These are phyloP conservation scores for Zaprionus camerounensis DNA, from an alignment of 1,140 invertebrate species.

Conservation along the genomic window DNA sequence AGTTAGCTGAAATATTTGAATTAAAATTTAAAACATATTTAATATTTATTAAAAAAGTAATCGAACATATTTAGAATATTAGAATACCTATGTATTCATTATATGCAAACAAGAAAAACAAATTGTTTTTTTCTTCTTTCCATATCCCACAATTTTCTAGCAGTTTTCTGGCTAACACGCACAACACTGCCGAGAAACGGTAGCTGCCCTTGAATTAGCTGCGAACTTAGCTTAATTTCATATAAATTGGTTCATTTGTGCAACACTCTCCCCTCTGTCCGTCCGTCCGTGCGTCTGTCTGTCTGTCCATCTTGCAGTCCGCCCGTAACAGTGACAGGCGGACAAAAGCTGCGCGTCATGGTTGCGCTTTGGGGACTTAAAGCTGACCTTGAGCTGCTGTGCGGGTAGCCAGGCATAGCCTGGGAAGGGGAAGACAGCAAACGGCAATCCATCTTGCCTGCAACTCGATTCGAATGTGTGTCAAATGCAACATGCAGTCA, in stretches of 20 bases:
- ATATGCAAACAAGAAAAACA: too few relatives aligned
- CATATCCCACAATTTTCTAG: neutral
- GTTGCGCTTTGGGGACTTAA: constrained; percentile 46
- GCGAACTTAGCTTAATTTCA: constrained; percentile 68
- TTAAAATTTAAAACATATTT: neutral
- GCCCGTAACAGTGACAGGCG: constrained; percentile 28
- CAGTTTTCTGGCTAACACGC: neutral
- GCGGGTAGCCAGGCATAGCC: neutral
- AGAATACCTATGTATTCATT: too few relatives aligned
- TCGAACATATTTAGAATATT: too few relatives aligned
- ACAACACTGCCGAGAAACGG: constrained; percentile 4
- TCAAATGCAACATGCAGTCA: constrained; percentile 76
- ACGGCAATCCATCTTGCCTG: constrained; percentile 35
- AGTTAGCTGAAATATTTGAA: too few relatives aligned
- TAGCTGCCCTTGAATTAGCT: constrained; percentile 76
- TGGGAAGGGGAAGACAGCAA: neutral
- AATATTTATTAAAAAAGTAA: too few relatives aligned
- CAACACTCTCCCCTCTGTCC: constrained; percentile 18
- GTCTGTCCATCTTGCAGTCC: neutral
- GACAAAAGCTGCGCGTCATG: constrained; percentile 59
- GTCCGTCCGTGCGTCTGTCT: neutral
- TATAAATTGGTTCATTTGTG: constrained; percentile 69
- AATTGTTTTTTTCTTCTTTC: neutral
- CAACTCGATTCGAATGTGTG: constrained; percentile 73
- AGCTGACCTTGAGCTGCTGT: constrained; percentile 63